A percentile compares a stretch with the other conserved stretches of the same genome.
Conservation (phyloP, 2,888 invertebrate species). For the Tenthredo notha region DNA sequence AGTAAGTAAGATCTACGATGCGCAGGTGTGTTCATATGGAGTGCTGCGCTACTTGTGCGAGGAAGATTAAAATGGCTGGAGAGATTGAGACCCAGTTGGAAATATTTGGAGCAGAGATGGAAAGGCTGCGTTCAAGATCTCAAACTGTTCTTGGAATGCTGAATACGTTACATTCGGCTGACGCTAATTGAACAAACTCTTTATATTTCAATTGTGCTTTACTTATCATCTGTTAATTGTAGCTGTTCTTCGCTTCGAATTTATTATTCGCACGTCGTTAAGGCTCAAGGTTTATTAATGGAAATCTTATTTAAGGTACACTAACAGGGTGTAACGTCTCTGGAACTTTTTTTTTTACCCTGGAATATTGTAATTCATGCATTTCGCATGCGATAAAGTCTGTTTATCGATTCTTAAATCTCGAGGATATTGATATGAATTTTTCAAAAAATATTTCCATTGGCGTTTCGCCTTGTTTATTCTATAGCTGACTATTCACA, state of each 20-base stretch:
- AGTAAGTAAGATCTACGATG: slow-evolving; percentile 2
- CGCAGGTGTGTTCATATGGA: slow-evolving; percentile 44
- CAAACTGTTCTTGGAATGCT: slow-evolving; percentile 71
- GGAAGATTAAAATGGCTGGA: slow-evolving; percentile 59
- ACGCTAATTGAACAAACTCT: slow-evolving; percentile 51
- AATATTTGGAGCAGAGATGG: slow-evolving; percentile 69
- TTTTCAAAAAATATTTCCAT: background rate
- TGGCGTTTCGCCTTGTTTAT: background rate
- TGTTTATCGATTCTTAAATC: background rate
- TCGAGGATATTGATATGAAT: slow-evolving; percentile 1
- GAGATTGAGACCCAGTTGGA: slow-evolving; percentile 70
- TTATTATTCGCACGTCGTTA: slow-evolving; percentile 27
- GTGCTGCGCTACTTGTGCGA: slow-evolving; percentile 66
- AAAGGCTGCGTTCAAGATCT: slow-evolving; percentile 69
- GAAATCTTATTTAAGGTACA: slow-evolving; percentile 15
- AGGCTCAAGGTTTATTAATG: slow-evolving; percentile 10
- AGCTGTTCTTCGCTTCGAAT: slow-evolving; percentile 17
- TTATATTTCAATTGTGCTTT: slow-evolving; percentile 19
- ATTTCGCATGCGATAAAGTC: background rate
- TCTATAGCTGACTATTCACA: background rate
- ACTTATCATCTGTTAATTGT: background rate
- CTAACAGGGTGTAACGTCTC: background rate
- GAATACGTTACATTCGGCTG: slow-evolving; percentile 62
- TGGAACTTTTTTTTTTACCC: background rate
- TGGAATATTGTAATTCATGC: background rate